Base-by-base conservation (phyloP, 2,113 vertebrate genomes). In the Pedetes capensis region DNA sequence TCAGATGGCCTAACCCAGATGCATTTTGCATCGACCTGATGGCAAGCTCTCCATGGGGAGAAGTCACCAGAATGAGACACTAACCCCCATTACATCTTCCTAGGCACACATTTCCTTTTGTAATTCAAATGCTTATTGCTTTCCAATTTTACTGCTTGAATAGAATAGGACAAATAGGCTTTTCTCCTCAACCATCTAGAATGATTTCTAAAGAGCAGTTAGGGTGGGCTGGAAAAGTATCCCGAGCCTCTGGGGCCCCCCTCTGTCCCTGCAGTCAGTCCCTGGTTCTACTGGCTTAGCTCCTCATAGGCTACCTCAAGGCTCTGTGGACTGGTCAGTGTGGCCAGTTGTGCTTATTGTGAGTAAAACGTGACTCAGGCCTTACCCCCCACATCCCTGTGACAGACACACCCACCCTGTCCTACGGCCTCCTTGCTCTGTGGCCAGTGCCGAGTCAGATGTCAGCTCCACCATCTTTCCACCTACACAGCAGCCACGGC, bases 381-480 rank as follows among this genome's bases (percentile, higher is more conserved):
- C 61, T 78, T 39, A 18, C 29, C 39, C n/a, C 29, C 20, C 37
- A 44, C 0, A 1, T 66, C 53, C 12, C 53, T 5, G 42, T 32
- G 11, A 42, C 53, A 39, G 57, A 23, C 69, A 37, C 2, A 0
- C 22, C n/a, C 11, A 3, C 23, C 18, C 2, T 44, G 68, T 11
- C 55, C n/a, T 32, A 14, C 2, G 49, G 68, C 86, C 37, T 3
- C 49, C 47, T n/a, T 16, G 27, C 16, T 51, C 74, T 29, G 37
- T 2, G 14, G 42, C 37, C 1, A 10, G 44, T 27, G 3, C 39
- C 2, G 1, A 0, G 39, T 27, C 39, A 9, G 22, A 5, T 6
- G 34, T 39, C 25, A 14, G 47, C 32, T 0, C 8, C 20, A 2
- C 55, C 51, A 23, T 34, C 1, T 51, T 34, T 11, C n/a, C 18